Conservation (phyloP, 37 sponge, comb jelly and placozoan species). For the Ianthella basta region DNA sequence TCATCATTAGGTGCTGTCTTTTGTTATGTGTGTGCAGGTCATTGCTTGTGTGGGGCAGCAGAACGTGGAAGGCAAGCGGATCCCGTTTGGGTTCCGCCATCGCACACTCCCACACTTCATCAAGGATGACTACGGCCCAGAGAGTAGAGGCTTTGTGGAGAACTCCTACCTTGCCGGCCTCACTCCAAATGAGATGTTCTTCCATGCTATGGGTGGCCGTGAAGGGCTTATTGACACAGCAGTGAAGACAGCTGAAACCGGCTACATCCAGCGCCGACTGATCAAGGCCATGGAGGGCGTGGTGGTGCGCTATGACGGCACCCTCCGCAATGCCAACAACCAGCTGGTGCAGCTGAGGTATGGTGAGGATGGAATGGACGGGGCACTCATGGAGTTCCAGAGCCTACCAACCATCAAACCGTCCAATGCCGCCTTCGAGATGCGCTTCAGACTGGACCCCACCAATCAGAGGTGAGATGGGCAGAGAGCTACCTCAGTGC, state of each 20-base stretch:
- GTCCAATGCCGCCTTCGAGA: conserved; percentile 79
- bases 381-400: conserved; percentile 96
- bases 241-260: conserved; percentile 99
- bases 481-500: too few species aligned
- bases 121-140: conserved; percentile 99
- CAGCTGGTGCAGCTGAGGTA: conserved; percentile 96
- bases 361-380: conserved; percentile 99
- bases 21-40: conserved; percentile 70
- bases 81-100: conserved; percentile 98
- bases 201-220: conserved; percentile 99
- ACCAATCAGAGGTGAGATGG: conserved; percentile 78
- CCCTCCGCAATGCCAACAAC: conserved; percentile 89
- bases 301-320: conserved; percentile 97
- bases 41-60: conserved; percentile 99
- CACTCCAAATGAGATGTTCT: conserved; percentile 99
- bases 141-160: conserved; percentile 98
- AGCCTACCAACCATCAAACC: conserved; percentile 87
- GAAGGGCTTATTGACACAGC: conserved; percentile 99
- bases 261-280: conserved; percentile 98
- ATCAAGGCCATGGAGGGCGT: conserved; percentile 99
- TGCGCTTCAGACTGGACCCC: conserved; percentile 86
- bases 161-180: conserved; percentile 99
- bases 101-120: conserved; percentile 99
- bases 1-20: too few species aligned
- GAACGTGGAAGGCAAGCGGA: conserved; percentile 99